phyloP scores from a whole-genome alignment of 2,888 invertebrate genomes.

The Mamestra brassicae region DNA sequence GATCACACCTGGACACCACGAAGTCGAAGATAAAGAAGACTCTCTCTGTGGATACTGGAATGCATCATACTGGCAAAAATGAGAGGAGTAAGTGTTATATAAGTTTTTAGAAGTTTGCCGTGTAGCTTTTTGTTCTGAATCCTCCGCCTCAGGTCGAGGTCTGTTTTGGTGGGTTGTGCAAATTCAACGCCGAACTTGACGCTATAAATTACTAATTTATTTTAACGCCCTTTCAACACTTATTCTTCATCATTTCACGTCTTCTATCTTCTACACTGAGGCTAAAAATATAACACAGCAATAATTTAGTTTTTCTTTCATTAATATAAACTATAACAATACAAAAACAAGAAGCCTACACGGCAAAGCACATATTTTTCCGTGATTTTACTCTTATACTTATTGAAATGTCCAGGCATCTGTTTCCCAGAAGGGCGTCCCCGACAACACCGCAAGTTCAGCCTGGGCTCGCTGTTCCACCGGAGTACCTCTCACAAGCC shows the following conservation, averaged over 20 bases:
- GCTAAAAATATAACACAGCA: too few species aligned
- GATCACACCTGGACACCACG: conserved; percentile 85
- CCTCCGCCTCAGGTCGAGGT: background rate
- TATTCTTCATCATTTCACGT: too few species aligned
- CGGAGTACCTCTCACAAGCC: conserved; percentile 75
- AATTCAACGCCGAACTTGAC: too few species aligned
- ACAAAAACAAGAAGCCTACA: conserved; percentile 3
- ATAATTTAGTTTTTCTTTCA: too few species aligned
- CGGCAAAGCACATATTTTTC: background rate
- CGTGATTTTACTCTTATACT: background rate
- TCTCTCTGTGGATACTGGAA: conserved; percentile 88
- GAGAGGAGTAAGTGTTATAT: conserved; percentile 78
- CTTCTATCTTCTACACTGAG: too few species aligned
- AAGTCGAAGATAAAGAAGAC: conserved; percentile 89
- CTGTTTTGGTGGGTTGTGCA: background rate
- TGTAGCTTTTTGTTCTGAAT: conserved; percentile 16
- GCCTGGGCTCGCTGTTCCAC: conserved; percentile 87
- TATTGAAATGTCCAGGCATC: conserved; percentile 34
- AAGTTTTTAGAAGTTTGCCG: background rate
- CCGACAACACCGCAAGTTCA: conserved; percentile 87
- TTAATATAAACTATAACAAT: too few species aligned
- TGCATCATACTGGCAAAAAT: conserved; percentile 88
- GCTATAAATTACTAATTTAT: too few species aligned
- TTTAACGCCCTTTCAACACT: too few species aligned
- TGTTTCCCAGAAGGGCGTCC: conserved; percentile 69